Evolutionary conservation across 2,797 vertebrate species (phyloP), one percentile per base, ranked within the genome.

Genomic region (Loris lydekkerianus): DNA sequence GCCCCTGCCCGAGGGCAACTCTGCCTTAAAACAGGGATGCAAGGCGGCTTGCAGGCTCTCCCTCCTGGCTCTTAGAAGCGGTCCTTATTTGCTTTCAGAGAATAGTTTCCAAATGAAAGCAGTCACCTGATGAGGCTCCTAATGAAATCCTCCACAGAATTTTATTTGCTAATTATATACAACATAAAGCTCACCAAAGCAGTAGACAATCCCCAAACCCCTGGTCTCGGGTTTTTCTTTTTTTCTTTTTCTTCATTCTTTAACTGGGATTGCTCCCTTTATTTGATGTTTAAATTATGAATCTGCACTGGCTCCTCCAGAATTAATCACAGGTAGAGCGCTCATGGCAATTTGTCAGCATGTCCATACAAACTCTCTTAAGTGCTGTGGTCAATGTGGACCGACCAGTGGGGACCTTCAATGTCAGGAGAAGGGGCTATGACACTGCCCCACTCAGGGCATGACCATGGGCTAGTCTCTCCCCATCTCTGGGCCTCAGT

Each of bases 81-180:
- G 31, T 18, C 31, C 91, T 87, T 15, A 18, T 85, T 86, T 84
- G 81, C 82, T 56, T 73, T 86, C 80, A 87, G 61, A 78, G 67
- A 95, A 93, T 13, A 72, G 49, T n/a, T 53, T 46, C 65, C 46
- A 58, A 25, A 53, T 69, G 76, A 43, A 69, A 40, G 43, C 4
- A 29, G 70, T 93, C 86, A 72, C 76, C 69, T 61, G 91, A 93
- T 18, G 37, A 87, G 63, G 69, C 56, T 53, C 69, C 88, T 94
- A 84, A 91, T 89, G 86, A 94, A 96, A 93, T 43, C 67, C 76
- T 89, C 49, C 43, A 37, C 53, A 75, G 89, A 85, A 83, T 91
- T 91, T 84, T 72, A 82, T 82, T 92, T 86, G 88, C 91, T 96
- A 93, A 95, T 95, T 94, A 85, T 61, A 60, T 8, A 73, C 63